These are phyloP conservation scores for Cephus nigrinus DNA, from an alignment of 2,888 invertebrate genomes.

Conservation along the genomic window DNA sequence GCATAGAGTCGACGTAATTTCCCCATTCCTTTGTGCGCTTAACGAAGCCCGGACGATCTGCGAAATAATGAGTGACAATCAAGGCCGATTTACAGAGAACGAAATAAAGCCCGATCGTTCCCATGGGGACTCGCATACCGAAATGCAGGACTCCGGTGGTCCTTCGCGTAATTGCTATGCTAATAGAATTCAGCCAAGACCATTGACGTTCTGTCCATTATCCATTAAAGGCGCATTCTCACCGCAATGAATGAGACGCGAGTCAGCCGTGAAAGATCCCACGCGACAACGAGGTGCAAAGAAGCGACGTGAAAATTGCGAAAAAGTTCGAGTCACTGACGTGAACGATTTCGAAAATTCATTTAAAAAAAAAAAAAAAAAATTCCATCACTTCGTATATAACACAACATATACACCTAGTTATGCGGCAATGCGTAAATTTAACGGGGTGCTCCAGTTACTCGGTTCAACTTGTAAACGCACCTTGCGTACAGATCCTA, in stretches of 20 bases:
- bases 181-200: not conserved
- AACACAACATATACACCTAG: not conserved
- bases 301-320: no score
- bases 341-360: no score
- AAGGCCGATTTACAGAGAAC: not conserved
- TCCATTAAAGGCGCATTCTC: no score
- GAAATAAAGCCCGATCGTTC: not conserved
- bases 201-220: no score
- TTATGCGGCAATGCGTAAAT: not conserved
- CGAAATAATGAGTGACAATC: not conserved
- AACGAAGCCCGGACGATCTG: not conserved
- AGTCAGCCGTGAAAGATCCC: no score
- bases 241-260: no score
- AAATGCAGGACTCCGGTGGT: not conserved
- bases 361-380: no score
- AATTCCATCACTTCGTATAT: not conserved
- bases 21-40: not conserved
- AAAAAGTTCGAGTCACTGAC: no score
- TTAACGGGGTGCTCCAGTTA: not conserved
- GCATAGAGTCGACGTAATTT: not conserved
- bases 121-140: not conserved
- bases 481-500: no score
- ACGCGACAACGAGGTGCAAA: no score
- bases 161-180: not conserved
- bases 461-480: not conserved